phyloP scores from a whole-genome alignment of 2,888 invertebrate species.

The Pachymerium ferrugineum region DNA sequence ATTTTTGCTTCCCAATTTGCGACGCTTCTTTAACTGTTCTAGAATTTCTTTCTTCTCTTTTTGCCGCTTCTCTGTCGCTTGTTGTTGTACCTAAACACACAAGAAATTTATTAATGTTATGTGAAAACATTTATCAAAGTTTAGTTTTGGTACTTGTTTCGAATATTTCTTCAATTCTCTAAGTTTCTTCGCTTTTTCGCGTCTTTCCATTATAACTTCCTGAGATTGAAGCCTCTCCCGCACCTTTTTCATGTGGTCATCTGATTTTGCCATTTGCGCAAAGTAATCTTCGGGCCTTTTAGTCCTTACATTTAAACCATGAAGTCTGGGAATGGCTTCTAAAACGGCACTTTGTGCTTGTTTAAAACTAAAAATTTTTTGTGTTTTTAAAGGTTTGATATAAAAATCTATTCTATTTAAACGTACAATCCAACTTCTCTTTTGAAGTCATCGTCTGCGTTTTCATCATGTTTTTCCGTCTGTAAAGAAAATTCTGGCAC shows the following conservation, averaged over 20 bases:
- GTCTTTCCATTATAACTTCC: constrained; percentile 75
- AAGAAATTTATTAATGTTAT: not conserved
- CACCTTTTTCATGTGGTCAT: constrained; percentile 95
- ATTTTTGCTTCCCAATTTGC: constrained; percentile 58
- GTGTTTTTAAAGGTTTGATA: not conserved
- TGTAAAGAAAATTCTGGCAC: constrained; percentile 69
- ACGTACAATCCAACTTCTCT: constrained; percentile 68
- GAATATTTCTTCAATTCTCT: constrained; percentile 88
- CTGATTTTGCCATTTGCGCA: constrained; percentile 97
- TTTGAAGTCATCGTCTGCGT: constrained; percentile 56
- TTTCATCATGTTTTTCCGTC: constrained; percentile 37
- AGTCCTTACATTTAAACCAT: constrained; percentile 68
- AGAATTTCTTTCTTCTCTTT: constrained; percentile 86
- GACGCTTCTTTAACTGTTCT: constrained; percentile 86
- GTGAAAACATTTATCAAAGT: not conserved
- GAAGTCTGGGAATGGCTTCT: constrained; percentile 70
- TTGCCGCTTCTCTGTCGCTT: constrained; percentile 75
- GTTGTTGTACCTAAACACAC: constrained; percentile 61
- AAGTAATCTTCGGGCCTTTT: constrained; percentile 93
- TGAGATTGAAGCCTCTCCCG: constrained; percentile 74
- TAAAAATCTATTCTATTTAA: not conserved
- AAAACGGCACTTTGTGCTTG: constrained; percentile 69
- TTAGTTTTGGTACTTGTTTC: constrained; percentile 58
- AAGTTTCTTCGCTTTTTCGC: constrained; percentile 83
- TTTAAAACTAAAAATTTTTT: constrained; percentile 44